Base-by-base conservation (phyloP, 2,113 vertebrate genomes). In the Ochotona curzoniae region DNA sequence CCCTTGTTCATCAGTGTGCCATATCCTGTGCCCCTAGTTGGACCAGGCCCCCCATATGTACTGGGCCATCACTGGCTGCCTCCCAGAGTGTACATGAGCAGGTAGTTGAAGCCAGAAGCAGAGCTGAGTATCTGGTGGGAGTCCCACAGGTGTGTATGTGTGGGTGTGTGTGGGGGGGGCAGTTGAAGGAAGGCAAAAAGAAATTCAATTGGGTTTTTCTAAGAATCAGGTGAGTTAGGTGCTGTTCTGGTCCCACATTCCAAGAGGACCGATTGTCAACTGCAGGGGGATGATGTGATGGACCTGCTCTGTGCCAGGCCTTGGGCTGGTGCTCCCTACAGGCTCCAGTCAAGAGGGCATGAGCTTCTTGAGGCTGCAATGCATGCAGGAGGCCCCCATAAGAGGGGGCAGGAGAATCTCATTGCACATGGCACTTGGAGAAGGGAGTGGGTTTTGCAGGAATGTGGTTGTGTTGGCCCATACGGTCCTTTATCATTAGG, bases 391-490 rank as follows among this genome's bases (percentile, higher is more conserved):
- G 90, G 74, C 69, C 64, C 26, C 38, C 0, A 47, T 30, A 32
- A 73, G 69, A 38, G 66, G 0, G 1, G 63, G 85, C 90, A 30
- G 47, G 79, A 61, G 83, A 89, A 44, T 32, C 96, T 95, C 66
- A 82, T 66, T 66, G 54, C 66, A 89, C 0, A 7, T 89, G 94
- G 61, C 91, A 81, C 9, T 54, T 94, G 11, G 21, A 71, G 93
- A 95, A 95, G 95, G 81, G 94, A 95, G 93, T 44, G 38, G 74
- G 82, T 93, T 94, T 96, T 94, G 87, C 66, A 79, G 93, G 93
- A 95, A 95, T 96, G 95, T 94, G 83, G 85, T 93, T 96, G 96
- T 97, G 96, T 95, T 93, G 96, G 92, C 96, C 96, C 67, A 96
- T 96, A 96, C 96, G 96, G 96, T 38, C 85, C 96, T 97, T 96